Conservation (phyloP, 2,797 vertebrate genomes). For the Chromis chromis region DNA sequence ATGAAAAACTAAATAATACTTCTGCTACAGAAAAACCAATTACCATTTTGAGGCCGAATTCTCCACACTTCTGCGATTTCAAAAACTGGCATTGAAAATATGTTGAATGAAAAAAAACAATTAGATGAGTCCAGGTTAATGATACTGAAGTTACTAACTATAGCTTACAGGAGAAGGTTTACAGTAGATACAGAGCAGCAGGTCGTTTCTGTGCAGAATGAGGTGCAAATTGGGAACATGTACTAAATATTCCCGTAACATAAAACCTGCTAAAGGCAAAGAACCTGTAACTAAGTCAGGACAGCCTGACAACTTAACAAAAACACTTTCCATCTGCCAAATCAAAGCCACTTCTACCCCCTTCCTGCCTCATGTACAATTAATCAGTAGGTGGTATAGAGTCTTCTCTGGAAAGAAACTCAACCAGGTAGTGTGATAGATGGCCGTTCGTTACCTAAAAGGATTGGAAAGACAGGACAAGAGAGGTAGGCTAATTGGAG, state of each 20-base stretch:
- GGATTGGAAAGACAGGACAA: constrained; percentile 67
- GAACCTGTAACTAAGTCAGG: constrained; percentile 22
- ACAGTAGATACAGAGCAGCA: not conserved
- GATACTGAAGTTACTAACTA: not conserved
- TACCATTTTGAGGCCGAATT: too few relatives aligned
- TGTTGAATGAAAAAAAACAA: not conserved
- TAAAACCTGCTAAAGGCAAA: not conserved
- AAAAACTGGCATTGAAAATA: not conserved
- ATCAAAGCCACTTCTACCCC: not conserved
- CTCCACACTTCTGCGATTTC: too few relatives aligned
- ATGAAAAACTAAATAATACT: not conserved
- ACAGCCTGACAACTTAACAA: constrained; percentile 31
- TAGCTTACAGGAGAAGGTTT: not conserved
- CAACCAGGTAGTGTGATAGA: constrained; percentile 46
- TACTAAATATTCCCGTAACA: not conserved
- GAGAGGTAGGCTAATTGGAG: constrained; percentile 67
- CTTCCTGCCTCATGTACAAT: constrained; percentile 10
- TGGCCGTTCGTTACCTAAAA: constrained; percentile 55
- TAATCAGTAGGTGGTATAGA: constrained; percentile 29
- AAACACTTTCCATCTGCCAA: constrained; percentile 43
- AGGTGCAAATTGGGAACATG: not conserved
- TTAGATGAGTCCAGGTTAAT: not conserved
- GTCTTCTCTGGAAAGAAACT: constrained; percentile 44
- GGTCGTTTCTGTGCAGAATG: not conserved
- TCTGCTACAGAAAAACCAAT: not conserved